Percentiles rank a stretch among this genome's conserved stretches.
These are phyloP conservation scores for Trichosurus vulpecula DNA, from an alignment of 2,797 vertebrate species.

Conservation along the genomic window DNA sequence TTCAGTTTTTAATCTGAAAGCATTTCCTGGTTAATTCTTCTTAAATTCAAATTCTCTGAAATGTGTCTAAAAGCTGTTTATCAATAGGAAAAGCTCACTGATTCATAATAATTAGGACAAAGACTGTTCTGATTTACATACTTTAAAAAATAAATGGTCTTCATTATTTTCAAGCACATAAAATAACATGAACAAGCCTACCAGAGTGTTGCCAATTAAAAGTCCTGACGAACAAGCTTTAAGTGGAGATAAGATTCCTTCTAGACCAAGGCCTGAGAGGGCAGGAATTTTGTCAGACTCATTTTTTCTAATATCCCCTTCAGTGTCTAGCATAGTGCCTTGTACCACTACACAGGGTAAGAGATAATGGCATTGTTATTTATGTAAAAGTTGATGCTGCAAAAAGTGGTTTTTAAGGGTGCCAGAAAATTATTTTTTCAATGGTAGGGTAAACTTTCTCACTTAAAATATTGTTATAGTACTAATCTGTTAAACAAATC, in stretches of 20 bases:
- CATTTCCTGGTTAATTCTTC: slow-evolving; percentile 51
- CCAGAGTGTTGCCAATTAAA: background rate
- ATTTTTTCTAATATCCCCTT: background rate
- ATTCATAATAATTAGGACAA: background rate
- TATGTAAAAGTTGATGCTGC: background rate
- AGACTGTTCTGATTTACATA: background rate
- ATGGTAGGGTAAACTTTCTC: background rate
- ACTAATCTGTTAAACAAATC: background rate
- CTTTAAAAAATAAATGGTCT: background rate
- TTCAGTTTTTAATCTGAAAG: slow-evolving; percentile 54
- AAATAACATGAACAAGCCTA: background rate
- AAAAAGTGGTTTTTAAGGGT: background rate
- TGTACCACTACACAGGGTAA: background rate
- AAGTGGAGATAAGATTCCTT: background rate
- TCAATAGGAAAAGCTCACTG: background rate
- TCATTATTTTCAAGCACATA: background rate
- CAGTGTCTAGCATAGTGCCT: background rate
- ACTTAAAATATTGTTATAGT: background rate
- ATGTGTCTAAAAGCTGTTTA: slow-evolving; percentile 27
- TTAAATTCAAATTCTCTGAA: slow-evolving; percentile 39
- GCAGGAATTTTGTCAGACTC: background rate
- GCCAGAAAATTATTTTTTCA: background rate
- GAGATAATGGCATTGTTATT: background rate
- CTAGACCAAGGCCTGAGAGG: background rate
- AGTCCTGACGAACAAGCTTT: background rate